Evolutionary conservation across 2,797 vertebrate species (phyloP), one percentile per base, ranked within the genome.

Genomic region (Pteronotus mesoamericanus): DNA sequence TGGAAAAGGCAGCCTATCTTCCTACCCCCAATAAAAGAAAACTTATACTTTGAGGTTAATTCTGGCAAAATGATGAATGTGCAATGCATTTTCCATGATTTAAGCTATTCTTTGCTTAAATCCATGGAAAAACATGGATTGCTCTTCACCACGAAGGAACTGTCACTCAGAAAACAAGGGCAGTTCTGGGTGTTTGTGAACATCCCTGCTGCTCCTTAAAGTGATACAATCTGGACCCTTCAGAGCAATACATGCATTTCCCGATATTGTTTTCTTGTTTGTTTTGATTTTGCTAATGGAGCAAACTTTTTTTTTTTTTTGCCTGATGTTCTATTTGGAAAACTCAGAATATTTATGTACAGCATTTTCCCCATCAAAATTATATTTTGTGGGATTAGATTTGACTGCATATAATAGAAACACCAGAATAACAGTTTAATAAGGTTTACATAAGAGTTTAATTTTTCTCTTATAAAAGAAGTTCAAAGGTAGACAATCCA

Each of bases 41-140:
- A 83, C 75, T 69, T 98, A 91, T 53, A 75, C 78, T 90, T 79
- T 85, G 46, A 79, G 72, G 96, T 96, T 92, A 97, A 82, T 88
- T 82, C 93, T 84, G 78, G 80, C 94, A 96, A 95, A 96, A 88
- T 75, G 75, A 87, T 95, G 29, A 1, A 0, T 2, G 37, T n/a
- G 9, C 4, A 59, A 89, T 48, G 55, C 21, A 42, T 94, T 6
- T 18, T 42, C 91, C 85, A 42, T n/a, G 78, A 85, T 89, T 94
- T 46, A 15, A 97, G 34, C 92, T 94, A 72, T 83, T 82, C 51
- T 94, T 90, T 57, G 26, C 42, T 74, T 80, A 51, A 22, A 18
- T 64, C 42, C 72, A 42, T 61, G 37, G 64, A 19, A 57, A 91
- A 84, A 72, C 46, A 72, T 59, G 79, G 48, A 51, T 51, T 18